A percentile compares a stretch with the other conserved stretches of the same genome.
phyloP scores from a whole-genome alignment of 1,140 invertebrate genomes.

The Thereuonema tuberculata region DNA sequence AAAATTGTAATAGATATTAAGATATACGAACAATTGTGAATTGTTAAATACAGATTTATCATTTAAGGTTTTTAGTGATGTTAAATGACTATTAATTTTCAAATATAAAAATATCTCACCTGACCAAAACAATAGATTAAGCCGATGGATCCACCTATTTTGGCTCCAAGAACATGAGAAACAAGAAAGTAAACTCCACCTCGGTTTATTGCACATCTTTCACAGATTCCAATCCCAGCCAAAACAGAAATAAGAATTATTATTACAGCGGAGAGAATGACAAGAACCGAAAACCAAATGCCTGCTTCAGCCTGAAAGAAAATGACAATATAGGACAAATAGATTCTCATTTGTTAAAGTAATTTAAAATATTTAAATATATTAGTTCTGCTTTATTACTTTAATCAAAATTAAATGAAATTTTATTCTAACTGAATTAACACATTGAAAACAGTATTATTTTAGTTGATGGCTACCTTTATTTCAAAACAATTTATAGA shows the following conservation, averaged over 20 bases:
- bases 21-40: no score
- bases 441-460: background rate
- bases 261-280: conserved; percentile 74
- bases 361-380: background rate
- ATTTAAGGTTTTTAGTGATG: no score
- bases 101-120: no score
- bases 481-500: no score
- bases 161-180: conserved; percentile 81
- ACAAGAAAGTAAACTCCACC: conserved; percentile 92
- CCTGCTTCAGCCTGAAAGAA: conserved; percentile 61
- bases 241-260: conserved; percentile 79
- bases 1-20: no score
- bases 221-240: conserved; percentile 89
- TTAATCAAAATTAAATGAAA: no score
- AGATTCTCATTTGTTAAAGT: background rate
- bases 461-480: no score
- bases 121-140: conserved; percentile 92
- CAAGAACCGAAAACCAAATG: conserved; percentile 67
- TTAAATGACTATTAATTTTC: no score
- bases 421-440: no score
- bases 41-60: no score
- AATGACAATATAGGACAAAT: no score
- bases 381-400: background rate
- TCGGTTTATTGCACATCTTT: conserved; percentile 82
- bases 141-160: conserved; percentile 80